phyloP scores from a whole-genome alignment of 2,113 vertebrate species.

The Pogonocichla stellata region DNA sequence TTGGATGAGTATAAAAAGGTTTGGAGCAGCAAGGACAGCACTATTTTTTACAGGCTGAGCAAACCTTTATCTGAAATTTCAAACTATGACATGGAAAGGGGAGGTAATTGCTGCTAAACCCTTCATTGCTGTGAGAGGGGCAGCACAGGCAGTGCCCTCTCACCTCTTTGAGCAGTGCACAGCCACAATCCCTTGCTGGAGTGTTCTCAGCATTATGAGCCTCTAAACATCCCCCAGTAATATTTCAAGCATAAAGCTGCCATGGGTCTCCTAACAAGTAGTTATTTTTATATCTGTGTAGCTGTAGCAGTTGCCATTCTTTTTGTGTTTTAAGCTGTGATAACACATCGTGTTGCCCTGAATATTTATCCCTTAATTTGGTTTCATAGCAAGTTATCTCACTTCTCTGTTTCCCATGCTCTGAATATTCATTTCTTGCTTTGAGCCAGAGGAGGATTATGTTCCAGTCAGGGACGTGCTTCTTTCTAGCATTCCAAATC shows the following conservation, averaged over 20 bases:
- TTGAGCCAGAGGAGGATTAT: slow-evolving; percentile 30
- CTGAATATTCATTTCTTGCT: slow-evolving; percentile 60
- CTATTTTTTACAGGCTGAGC: neutral
- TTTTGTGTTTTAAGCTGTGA: neutral
- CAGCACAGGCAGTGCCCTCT: neutral
- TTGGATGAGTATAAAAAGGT: neutral
- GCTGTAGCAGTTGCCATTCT: slow-evolving; percentile 14
- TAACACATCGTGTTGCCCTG: slow-evolving; percentile 22
- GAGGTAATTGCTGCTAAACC: neutral
- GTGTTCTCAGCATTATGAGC: neutral
- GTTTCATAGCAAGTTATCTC: slow-evolving; percentile 45
- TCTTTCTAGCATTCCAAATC: neutral
- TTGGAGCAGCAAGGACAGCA: neutral
- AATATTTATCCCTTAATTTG: slow-evolving; percentile 49
- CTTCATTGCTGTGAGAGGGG: neutral
- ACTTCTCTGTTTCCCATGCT: neutral
- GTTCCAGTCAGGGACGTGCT: neutral
- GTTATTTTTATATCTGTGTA: slow-evolving; percentile 2
- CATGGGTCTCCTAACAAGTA: neutral
- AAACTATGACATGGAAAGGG: neutral
- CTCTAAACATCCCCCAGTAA: neutral
- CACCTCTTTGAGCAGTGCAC: neutral
- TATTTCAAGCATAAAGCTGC: neutral
- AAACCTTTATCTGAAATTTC: neutral
- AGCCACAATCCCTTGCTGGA: neutral